Evolutionary conservation across 2,113 vertebrate species (phyloP).

Genomic region (Zapus hudsonius): DNA sequence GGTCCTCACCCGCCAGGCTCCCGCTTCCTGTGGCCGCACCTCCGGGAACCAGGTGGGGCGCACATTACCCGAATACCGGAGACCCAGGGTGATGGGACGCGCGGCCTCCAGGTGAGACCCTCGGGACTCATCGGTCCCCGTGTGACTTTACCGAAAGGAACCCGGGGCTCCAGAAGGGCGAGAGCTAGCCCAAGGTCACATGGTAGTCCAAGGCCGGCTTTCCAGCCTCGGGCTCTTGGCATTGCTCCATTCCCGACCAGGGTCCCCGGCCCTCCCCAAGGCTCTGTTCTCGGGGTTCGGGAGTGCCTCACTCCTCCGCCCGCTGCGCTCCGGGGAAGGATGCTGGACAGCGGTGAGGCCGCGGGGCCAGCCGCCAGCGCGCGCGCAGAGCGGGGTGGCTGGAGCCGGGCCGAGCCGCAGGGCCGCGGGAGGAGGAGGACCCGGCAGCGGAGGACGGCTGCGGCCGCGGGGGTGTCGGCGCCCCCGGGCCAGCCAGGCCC

Average conservation of each 20-base stretch:
- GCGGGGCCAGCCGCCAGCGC: not conserved
- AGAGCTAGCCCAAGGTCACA: conserved; percentile 28
- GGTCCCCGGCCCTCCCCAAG: not conserved
- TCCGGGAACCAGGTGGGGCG: not conserved
- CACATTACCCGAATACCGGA: not conserved
- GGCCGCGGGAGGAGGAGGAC: not conserved
- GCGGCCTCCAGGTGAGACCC: not conserved
- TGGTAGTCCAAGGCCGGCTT: not conserved
- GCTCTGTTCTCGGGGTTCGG: not conserved
- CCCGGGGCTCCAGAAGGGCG: not conserved
- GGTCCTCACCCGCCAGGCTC: not conserved
- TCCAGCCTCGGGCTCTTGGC: not conserved
- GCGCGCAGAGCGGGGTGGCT: not conserved
- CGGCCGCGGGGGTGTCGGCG: no score
- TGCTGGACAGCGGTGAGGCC: conserved; percentile 16
- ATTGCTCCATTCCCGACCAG: not conserved
- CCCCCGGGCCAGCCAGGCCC: rapidly evolving
- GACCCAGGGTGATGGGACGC: not conserved
- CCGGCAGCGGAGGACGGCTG: no score
- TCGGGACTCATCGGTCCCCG: not conserved
- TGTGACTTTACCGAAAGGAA: not conserved
- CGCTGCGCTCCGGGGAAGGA: not conserved
- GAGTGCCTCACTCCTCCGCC: not conserved
- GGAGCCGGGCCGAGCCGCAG: not conserved
- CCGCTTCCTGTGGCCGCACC: not conserved